Percentiles rank a stretch among this genome's conserved stretches.
Conservation (phyloP, 2,888 invertebrate species). For the Megastigmus dorsalis region DNA sequence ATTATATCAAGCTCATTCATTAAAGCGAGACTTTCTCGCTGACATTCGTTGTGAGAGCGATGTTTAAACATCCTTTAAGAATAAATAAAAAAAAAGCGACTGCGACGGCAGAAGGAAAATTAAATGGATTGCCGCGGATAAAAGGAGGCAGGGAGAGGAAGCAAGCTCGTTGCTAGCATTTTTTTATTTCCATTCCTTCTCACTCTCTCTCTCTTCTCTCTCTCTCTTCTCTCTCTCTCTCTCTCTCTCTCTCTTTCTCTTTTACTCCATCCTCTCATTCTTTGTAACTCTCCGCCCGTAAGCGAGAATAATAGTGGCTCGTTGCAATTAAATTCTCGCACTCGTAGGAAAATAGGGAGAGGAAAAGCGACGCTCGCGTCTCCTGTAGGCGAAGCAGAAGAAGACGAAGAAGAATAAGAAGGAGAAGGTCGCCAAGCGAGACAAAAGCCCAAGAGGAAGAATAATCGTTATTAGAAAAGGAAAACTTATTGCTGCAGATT, state of each 20-base stretch:
- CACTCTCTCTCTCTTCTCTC: background rate
- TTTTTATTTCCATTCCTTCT: background rate
- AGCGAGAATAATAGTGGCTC: constrained; percentile 52
- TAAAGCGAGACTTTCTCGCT: background rate
- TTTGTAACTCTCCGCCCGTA: constrained; percentile 33
- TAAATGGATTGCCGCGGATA: constrained; percentile 41
- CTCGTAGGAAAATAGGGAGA: constrained; percentile 42
- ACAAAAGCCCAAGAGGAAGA: constrained; percentile 47
- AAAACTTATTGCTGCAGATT: constrained; percentile 53
- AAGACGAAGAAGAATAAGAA: too few relatives aligned
- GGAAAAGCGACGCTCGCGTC: constrained; percentile 14
- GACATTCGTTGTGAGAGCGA: too few relatives aligned
- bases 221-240: constrained; percentile 2
- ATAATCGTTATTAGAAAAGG: constrained; percentile 54
- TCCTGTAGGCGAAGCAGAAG: background rate
- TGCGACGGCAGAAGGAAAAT: constrained; percentile 1
- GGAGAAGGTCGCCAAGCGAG: constrained; percentile 7
- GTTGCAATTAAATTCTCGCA: constrained; percentile 54
- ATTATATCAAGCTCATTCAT: background rate
- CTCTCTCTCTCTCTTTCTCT: background rate
- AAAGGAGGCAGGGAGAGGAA: background rate
- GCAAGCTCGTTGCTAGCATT: background rate
- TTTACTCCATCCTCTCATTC: background rate
- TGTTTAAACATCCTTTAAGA: constrained; percentile 24
- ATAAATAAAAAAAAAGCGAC: too few relatives aligned